Percentiles rank a stretch among this genome's conserved stretches.
Evolutionary conservation across 2,113 vertebrate species (phyloP).

Genomic region (Condylura cristata): DNA sequence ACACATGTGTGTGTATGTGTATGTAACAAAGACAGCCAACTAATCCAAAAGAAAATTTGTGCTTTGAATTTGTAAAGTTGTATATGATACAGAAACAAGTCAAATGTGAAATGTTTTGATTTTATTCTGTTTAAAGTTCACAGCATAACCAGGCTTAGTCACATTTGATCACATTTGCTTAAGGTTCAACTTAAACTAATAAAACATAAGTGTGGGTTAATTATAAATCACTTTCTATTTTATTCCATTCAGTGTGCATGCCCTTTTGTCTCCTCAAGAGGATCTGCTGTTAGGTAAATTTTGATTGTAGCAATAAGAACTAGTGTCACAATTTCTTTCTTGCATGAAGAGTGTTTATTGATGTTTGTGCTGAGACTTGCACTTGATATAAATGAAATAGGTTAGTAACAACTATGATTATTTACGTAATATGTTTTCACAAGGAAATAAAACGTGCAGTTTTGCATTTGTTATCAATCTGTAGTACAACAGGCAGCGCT

Average conservation of each 20-base stretch:
- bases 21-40: background rate
- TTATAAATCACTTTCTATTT: background rate
- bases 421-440: background rate
- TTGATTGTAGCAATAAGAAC: background rate
- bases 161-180: background rate
- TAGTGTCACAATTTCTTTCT: background rate
- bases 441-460: background rate
- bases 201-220: background rate
- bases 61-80: background rate
- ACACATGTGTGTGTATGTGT: background rate
- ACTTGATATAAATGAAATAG: background rate
- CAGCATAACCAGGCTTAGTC: background rate
- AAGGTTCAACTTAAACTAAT: background rate
- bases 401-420: background rate
- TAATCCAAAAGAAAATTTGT: background rate
- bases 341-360: background rate
- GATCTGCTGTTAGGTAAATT: background rate
- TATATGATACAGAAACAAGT: background rate
- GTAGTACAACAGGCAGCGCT: background rate
- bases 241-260: background rate
- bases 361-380: background rate
- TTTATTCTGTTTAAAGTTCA: background rate
- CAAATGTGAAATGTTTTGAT: background rate
- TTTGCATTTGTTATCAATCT: background rate
- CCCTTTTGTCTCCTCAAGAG: background rate